Evolutionary conservation across 2,113 vertebrate genomes (phyloP).

Genomic region (Sander lucioperca): DNA sequence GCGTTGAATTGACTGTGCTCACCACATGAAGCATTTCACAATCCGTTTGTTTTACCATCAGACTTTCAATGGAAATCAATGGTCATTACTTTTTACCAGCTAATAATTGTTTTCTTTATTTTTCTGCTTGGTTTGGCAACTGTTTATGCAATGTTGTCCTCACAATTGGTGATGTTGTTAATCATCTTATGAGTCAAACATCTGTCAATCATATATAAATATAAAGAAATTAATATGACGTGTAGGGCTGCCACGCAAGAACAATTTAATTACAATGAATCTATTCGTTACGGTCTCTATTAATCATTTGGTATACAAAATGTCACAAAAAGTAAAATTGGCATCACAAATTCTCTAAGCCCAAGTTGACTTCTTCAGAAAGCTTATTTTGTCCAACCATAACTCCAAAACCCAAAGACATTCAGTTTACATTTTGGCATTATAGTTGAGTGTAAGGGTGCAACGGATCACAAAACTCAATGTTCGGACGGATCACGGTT

Average conservation of each 20-base stretch:
- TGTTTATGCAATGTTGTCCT: slow-evolving; percentile 33
- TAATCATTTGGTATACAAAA: not conserved
- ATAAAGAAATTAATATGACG: not conserved
- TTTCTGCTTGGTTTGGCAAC: slow-evolving; percentile 34
- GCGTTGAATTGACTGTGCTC: slow-evolving; percentile 32
- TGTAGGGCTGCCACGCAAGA: not conserved
- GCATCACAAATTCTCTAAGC: not conserved
- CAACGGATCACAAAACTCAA: too few relatives aligned
- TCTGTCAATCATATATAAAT: not conserved
- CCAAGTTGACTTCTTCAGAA: not conserved
- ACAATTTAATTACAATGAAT: not conserved
- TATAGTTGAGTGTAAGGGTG: too few relatives aligned
- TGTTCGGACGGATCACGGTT: too few relatives aligned
- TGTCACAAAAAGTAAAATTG: not conserved
- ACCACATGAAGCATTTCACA: slow-evolving; percentile 45
- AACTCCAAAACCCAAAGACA: not conserved
- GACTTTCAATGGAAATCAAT: slow-evolving; percentile 62
- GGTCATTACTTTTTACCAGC: slow-evolving; percentile 42
- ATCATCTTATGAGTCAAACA: slow-evolving; percentile 12
- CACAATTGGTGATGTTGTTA: slow-evolving; percentile 12
- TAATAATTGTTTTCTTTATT: slow-evolving; percentile 36
- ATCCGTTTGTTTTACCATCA: slow-evolving; percentile 47
- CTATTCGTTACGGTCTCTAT: not conserved
- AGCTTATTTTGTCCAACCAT: not conserved
- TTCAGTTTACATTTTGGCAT: not conserved